These are phyloP conservation scores for Dynastes hyllus DNA, from an alignment of 2,888 invertebrate species.

Conservation along the genomic window DNA sequence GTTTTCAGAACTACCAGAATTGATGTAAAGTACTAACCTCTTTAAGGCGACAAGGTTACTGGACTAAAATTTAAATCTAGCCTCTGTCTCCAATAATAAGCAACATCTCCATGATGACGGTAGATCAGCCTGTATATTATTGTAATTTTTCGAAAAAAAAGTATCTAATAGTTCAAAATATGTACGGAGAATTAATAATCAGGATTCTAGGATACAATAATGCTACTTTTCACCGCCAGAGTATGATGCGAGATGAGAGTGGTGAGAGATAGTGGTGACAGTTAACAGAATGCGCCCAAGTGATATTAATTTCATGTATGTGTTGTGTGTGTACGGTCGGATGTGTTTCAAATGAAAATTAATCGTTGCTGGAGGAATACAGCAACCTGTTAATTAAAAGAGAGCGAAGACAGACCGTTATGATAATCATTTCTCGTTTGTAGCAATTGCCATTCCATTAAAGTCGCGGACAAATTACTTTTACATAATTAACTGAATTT, in stretches of 20 bases:
- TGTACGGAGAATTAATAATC: too few species aligned
- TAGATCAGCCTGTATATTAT: too few species aligned
- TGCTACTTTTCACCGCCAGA: slow-evolving; percentile 27
- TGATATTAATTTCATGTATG: slow-evolving; percentile 54
- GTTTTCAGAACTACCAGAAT: too few species aligned
- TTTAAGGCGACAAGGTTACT: too few species aligned
- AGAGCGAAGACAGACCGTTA: slow-evolving; percentile 56
- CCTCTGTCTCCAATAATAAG: too few species aligned
- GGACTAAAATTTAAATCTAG: too few species aligned
- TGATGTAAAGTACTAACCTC: too few species aligned
- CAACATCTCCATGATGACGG: too few species aligned
- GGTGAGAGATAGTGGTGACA: slow-evolving; percentile 46
- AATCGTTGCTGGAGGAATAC: slow-evolving; percentile 57
- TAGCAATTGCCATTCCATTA: slow-evolving; percentile 52
- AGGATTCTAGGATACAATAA: neutral
- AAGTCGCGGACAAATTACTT: slow-evolving; percentile 51
- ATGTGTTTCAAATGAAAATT: slow-evolving; percentile 57
- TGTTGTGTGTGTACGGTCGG: slow-evolving; percentile 50
- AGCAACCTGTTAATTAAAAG: slow-evolving; percentile 58
- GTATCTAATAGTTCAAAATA: too few species aligned
- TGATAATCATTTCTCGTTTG: slow-evolving; percentile 55
- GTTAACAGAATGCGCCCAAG: slow-evolving; percentile 47
- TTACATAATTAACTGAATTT: slow-evolving; percentile 51
- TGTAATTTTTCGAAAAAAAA: too few species aligned
- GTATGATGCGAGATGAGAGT: slow-evolving; percentile 32